Percentiles rank a stretch among this genome's conserved stretches.
phyloP scores from a whole-genome alignment of 2,888 invertebrate genomes.

The Coelinius sp. region DNA sequence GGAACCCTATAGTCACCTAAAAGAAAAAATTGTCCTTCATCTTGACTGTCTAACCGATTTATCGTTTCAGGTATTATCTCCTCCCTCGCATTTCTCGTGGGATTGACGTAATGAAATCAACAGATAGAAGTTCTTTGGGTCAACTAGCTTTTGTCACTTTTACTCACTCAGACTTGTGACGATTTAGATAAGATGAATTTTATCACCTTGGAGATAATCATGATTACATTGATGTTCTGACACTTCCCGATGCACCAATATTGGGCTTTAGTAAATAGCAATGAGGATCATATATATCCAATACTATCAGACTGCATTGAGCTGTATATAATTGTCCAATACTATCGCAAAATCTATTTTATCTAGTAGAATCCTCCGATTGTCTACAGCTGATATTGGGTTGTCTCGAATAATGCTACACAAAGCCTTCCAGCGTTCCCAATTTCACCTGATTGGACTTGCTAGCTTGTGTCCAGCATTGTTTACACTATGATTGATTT shows the following conservation, averaged over 20 bases:
- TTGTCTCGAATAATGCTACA: slow-evolving; percentile 11
- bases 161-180: too few species aligned
- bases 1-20: not conserved
- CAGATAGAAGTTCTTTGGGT: not conserved
- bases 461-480: not conserved
- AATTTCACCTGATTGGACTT: slow-evolving; percentile 12
- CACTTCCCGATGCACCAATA: not conserved
- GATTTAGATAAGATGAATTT: too few species aligned
- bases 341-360: slow-evolving; percentile 7
- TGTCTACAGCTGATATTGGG: slow-evolving; percentile 8
- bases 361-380: not conserved
- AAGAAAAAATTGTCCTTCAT: not conserved
- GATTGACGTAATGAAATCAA: not conserved
- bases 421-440: not conserved
- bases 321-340: not conserved
- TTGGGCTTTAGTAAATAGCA: not conserved
- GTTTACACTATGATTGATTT: slow-evolving; percentile 10
- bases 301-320: too few species aligned
- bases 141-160: not conserved
- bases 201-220: not conserved
- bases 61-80: not conserved
- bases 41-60: not conserved
- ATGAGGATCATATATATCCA: not conserved
- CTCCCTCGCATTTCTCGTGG: not conserved
- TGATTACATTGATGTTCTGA: not conserved